phyloP scores from a whole-genome alignment of 2,113 vertebrate genomes.

The Ramphastos sulfuratus region DNA sequence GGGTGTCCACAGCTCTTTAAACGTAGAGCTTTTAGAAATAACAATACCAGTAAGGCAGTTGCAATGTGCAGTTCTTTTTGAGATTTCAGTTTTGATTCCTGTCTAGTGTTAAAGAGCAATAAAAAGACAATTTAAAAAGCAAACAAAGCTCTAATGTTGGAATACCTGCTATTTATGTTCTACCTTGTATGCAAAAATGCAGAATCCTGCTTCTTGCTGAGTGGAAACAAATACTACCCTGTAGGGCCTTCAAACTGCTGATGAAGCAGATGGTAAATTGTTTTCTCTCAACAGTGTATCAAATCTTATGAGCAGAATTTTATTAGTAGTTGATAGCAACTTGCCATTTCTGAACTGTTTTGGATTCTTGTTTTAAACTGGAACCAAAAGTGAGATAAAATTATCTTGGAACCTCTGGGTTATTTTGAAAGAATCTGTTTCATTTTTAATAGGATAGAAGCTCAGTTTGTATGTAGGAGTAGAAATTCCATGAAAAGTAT shows the following conservation, averaged over 20 bases:
- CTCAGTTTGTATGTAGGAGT: not conserved
- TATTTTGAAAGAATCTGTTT: not conserved
- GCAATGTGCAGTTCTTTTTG: not conserved
- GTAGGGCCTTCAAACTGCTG: not conserved
- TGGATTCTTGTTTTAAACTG: not conserved
- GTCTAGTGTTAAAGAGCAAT: not conserved
- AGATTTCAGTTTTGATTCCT: not conserved
- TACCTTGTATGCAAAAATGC: not conserved
- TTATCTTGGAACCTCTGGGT: not conserved
- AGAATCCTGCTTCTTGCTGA: not conserved
- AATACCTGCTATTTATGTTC: not conserved
- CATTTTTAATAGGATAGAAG: not conserved
- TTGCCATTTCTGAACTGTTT: not conserved
- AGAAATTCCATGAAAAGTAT: not conserved
- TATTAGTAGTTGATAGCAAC: not conserved
- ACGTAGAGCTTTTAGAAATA: slow-evolving; percentile 15
- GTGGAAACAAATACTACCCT: not conserved
- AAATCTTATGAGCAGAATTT: not conserved
- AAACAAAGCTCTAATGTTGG: not conserved
- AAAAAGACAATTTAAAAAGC: not conserved
- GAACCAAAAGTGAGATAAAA: not conserved
- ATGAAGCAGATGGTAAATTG: not conserved
- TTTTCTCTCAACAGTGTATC: not conserved
- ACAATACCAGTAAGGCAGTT: not conserved
- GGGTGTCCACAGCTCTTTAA: not conserved